Conservation (phyloP, 2,113 vertebrate genomes). For the Myotis davidii region DNA sequence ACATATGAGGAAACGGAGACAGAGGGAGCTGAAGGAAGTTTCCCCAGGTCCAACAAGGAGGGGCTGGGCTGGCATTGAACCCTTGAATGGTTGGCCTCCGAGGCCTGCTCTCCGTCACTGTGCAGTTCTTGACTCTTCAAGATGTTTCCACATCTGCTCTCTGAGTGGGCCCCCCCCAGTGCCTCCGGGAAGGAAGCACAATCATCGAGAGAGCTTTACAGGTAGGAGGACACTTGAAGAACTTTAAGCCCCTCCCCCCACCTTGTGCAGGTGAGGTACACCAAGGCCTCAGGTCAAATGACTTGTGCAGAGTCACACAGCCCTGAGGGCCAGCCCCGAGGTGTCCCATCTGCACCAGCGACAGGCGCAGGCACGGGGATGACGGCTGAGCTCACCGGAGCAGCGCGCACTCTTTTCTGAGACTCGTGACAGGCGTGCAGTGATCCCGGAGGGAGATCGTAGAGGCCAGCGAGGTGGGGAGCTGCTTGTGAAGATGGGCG, state of each 20-base stretch:
- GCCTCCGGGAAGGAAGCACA: neutral
- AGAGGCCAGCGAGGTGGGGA: rapidly evolving
- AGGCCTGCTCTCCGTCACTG: neutral
- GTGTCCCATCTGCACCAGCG: neutral
- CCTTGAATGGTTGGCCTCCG: neutral
- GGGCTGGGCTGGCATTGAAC: neutral
- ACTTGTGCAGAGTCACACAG: neutral
- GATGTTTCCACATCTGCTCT: neutral
- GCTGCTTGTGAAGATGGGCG: neutral
- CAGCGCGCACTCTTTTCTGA: rapidly evolving
- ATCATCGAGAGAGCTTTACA: neutral
- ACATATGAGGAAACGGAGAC: constrained; percentile 19
- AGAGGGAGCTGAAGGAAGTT: neutral
- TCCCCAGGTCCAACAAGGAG: neutral
- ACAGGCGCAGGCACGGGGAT: rapidly evolving
- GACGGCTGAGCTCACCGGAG: neutral
- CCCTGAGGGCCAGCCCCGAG: neutral
- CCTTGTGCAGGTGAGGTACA: neutral
- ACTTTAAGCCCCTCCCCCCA: neutral
- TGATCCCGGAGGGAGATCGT: neutral
- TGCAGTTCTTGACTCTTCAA: neutral
- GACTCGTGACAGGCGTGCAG: rapidly evolving
- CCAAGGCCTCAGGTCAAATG: neutral
- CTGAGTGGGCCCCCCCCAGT: neutral
- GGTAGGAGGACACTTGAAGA: neutral